These are phyloP conservation scores for Desmophyllum pertusum DNA, from an alignment of 92 coral and sea anemone species.

Conservation along the genomic window DNA sequence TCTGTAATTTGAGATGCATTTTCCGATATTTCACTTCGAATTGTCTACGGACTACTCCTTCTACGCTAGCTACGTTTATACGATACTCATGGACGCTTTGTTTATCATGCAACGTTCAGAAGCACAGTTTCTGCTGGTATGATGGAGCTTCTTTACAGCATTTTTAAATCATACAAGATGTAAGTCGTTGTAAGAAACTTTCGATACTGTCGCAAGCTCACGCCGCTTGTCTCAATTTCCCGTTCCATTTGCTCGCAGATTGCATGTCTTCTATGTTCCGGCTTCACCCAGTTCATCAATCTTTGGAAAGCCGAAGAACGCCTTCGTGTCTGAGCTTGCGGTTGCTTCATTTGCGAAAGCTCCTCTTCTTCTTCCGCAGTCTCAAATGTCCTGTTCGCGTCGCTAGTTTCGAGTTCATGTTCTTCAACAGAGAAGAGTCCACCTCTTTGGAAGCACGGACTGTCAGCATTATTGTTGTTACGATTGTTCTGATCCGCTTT, in stretches of 20 bases:
- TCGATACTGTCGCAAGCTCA: conserved; percentile 69
- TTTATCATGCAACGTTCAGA: neutral
- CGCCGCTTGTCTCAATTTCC: conserved; percentile 47
- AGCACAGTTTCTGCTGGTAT: neutral
- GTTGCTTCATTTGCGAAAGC: neutral
- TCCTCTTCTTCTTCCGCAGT: neutral
- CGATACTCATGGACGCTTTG: no score
- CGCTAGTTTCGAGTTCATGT: neutral
- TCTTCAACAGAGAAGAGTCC: neutral
- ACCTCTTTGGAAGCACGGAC: neutral
- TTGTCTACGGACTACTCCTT: neutral
- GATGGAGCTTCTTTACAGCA: conserved; percentile 18
- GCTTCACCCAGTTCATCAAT: conserved; percentile 41
- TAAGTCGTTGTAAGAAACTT: conserved; percentile 63
- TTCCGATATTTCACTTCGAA: neutral
- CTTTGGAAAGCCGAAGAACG: conserved; percentile 52
- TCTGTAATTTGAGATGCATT: neutral
- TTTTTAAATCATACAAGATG: conserved; percentile 49
- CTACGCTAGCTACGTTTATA: neutral
- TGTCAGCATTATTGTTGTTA: neutral
- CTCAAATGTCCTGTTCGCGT: neutral
- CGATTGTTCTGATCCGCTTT: neutral
- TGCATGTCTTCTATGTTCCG: conserved; percentile 56
- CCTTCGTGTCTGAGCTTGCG: conserved; percentile 12
- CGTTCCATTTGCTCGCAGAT: conserved; percentile 80